These are phyloP conservation scores for Trypoxylus dichotomus DNA, from an alignment of 1,140 invertebrate species.

Conservation along the genomic window DNA sequence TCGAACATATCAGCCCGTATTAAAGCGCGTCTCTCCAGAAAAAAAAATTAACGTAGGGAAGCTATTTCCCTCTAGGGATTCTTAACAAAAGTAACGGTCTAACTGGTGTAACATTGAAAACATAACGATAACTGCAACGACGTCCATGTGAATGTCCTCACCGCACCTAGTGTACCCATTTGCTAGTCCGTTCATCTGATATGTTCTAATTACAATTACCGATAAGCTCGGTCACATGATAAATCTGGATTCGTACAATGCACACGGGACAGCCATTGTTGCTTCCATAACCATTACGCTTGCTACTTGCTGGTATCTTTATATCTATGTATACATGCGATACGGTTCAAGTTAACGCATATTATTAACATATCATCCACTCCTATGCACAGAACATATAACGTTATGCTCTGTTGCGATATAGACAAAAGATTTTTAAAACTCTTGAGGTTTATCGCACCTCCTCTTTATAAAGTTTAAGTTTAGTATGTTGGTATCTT, in stretches of 20 bases:
- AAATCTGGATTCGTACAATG: slow-evolving; percentile 9
- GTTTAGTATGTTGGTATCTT: no score
- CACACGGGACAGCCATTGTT: slow-evolving; percentile 9
- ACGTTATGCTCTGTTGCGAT: not conserved
- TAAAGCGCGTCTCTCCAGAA: no score
- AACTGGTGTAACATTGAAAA: not conserved
- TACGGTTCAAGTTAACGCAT: not conserved
- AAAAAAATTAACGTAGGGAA: no score
- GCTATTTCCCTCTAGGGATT: not conserved
- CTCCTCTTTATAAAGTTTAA: no score
- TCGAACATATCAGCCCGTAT: no score
- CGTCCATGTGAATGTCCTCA: not conserved
- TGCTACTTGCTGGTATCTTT: slow-evolving; percentile 1
- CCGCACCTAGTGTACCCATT: not conserved
- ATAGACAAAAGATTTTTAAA: no score
- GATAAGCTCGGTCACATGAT: slow-evolving; percentile 20
- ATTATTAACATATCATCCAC: not conserved
- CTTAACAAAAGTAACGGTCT: not conserved
- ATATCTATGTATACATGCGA: not conserved
- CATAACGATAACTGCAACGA: not conserved
- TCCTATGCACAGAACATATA: not conserved
- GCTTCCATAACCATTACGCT: slow-evolving; percentile 10
- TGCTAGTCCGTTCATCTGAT: not conserved
- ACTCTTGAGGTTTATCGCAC: no score
- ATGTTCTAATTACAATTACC: slow-evolving; percentile 14